Evolutionary conservation across 2,113 vertebrate genomes (phyloP), one percentile per base, ranked within the genome.

Genomic region (Crotalus horridus): DNA sequence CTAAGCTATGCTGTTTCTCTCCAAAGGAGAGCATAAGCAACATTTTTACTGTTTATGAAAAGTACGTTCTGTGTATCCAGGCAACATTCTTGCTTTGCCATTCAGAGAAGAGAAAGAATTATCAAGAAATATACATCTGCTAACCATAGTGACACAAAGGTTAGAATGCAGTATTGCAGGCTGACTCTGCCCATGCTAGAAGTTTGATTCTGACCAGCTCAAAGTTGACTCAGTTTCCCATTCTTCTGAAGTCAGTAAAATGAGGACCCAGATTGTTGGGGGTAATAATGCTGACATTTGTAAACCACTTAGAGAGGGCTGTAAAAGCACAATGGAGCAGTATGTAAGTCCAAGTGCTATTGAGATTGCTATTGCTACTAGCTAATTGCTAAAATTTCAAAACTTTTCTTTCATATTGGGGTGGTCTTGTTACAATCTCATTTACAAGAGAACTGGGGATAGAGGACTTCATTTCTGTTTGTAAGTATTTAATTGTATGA

Each of bases 21-120:
- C 64, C 89, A 89, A 0, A 94, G 64, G 88, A 94, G 94, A 92
- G 64, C 0, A 2, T 89, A 87, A 96, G 86, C 95, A 94, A 21
- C 53, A 33, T 92, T 90, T 93, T 64, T 15, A 26, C n/a, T 89
- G 74, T 81, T 81, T 81, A 39, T 43, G 74, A 81, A 87, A 94
- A 94, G 20, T 94, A 1, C 92, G 93, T 56, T 91, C 92, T 93
- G 93, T 95, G 69, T 87, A 93, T 94, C 93, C 89, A 95, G 95
- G 91, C 61, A 95, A 94, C 51, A 94, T 93, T 55, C 91, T 93
- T 88, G 48, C 81, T 95, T 96, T 92, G 51, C 24, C 86, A 13
- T 86, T 64, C 26, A 64, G 48, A 89, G 58, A 85, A 61, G 43
- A 64, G 48, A 53, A 89, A 89, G 33, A 20, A 2, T 55, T 69